A percentile compares a stretch with the other conserved stretches of the same genome.
Conservation (phyloP, 2,113 vertebrate genomes). For the Fulmarus glacialis region DNA sequence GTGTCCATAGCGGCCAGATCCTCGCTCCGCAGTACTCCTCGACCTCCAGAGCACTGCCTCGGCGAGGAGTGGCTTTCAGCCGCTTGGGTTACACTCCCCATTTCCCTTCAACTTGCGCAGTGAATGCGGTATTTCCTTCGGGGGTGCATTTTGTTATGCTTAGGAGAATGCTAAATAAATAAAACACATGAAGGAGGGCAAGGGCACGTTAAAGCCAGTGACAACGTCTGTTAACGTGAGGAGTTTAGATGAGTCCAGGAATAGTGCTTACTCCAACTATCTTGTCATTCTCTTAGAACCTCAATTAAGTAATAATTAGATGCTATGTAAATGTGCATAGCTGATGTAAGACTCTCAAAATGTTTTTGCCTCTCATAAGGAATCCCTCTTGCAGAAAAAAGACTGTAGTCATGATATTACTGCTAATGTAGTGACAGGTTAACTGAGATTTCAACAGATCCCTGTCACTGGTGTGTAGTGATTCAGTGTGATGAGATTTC, state of each 20-base stretch:
- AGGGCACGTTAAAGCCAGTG: neutral
- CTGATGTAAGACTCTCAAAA: neutral
- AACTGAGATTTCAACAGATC: neutral
- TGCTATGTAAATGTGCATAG: neutral
- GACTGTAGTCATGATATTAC: neutral
- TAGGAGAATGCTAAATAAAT: neutral
- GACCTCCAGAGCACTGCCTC: neutral
- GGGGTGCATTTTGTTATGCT: neutral
- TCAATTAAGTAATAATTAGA: neutral
- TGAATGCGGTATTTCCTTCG: neutral
- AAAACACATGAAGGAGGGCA: neutral
- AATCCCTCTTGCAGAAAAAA: neutral
- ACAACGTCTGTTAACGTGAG: neutral
- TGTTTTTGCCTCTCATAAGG: neutral
- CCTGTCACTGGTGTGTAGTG: fast-evolving
- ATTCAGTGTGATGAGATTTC: neutral
- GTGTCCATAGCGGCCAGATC: neutral
- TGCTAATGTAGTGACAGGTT: neutral
- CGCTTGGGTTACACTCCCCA: neutral
- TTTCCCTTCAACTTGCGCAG: neutral
- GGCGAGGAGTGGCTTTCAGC: neutral
- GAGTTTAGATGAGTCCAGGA: neutral
- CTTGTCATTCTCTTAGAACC: neutral
- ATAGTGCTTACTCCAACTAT: neutral
- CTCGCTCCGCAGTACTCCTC: neutral